Evolutionary conservation across 1,140 invertebrate genomes (phyloP), one percentile per base, ranked within the genome.

Genomic region (Eriocheir sinensis): DNA sequence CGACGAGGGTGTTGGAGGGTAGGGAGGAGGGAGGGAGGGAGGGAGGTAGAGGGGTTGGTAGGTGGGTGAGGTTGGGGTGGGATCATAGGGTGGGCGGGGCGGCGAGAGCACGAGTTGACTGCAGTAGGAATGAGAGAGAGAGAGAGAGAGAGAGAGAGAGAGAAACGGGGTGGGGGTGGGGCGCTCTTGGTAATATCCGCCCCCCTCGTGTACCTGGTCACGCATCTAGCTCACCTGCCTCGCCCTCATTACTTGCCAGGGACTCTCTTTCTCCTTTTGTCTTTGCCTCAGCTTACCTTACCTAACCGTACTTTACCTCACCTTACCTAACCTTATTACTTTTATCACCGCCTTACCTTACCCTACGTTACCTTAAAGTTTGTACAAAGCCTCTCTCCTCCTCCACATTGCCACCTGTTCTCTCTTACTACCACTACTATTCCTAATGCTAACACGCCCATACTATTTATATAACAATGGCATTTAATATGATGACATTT

Each of bases 81-180:
- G n/a, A n/a, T n/a, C n/a, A n/a, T n/a, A n/a, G n/a, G n/a, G n/a
- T 85, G 81, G 60, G 60, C 60, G 60, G 60, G 60, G 8, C 60
- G 21, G 60, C 60, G 27, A 8, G 60, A n/a, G 60, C 60, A 72
- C 60, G 60, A 72, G 21, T 72, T 44, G 41, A 32, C 88, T 89
- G 88, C 88, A 32, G 88, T 15, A 89, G 44, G 88, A 89, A 89
- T 89, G 27, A n/a, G n/a, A n/a, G n/a, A n/a, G n/a, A n/a, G n/a
- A n/a, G n/a, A n/a, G n/a, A n/a, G n/a, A n/a, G n/a, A n/a, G n/a
- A n/a, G n/a, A n/a, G n/a, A n/a, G n/a, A n/a, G n/a, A n/a, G n/a
- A n/a, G n/a, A n/a, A n/a, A n/a, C n/a, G n/a, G n/a, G n/a, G n/a
- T 4, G 21, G 1, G 21, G 27, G 60, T n/a, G 60, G n/a, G 60